phyloP scores from a whole-genome alignment of 2,797 vertebrate species.

The Pipistrellus nathusii region DNA sequence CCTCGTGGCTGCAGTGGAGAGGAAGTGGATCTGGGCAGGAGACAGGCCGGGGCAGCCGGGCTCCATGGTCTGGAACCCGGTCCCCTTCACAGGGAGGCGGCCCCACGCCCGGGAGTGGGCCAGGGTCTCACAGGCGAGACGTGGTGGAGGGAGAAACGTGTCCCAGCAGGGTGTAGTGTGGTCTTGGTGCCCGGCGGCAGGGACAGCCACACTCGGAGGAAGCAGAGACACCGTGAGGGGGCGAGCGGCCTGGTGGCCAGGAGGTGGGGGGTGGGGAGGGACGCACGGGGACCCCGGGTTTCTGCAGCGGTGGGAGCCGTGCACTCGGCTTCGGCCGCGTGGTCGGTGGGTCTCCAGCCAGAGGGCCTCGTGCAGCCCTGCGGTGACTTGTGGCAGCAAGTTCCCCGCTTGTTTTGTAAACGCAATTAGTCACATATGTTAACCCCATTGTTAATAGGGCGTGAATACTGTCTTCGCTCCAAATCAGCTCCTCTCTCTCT shows the following conservation, averaged over 20 bases:
- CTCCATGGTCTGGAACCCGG: too few species aligned
- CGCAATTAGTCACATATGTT: background rate
- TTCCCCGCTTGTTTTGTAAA: constrained; percentile 10
- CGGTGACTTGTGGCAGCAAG: background rate
- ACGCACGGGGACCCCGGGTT: fast-evolving
- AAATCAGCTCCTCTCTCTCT: background rate
- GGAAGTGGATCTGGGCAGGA: background rate
- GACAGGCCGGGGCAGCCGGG: background rate
- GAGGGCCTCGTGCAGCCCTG: fast-evolving
- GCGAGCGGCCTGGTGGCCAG: background rate
- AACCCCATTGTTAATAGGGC: background rate
- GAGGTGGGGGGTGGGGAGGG: background rate
- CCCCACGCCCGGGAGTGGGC: background rate
- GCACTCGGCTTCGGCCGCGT: too few species aligned
- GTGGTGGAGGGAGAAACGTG: background rate
- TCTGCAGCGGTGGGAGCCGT: fast-evolving
- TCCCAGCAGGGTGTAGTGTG: background rate
- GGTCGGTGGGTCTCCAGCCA: background rate
- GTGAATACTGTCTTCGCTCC: background rate
- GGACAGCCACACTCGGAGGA: fast-evolving
- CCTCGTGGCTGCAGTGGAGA: fast-evolving
- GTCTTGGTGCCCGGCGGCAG: fast-evolving
- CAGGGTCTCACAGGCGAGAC: fast-evolving
- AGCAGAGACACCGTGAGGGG: fast-evolving
- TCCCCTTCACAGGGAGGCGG: fast-evolving